These are phyloP conservation scores for Dichetophora obliterata DNA, from an alignment of 2,888 invertebrate species.

Conservation along the genomic window DNA sequence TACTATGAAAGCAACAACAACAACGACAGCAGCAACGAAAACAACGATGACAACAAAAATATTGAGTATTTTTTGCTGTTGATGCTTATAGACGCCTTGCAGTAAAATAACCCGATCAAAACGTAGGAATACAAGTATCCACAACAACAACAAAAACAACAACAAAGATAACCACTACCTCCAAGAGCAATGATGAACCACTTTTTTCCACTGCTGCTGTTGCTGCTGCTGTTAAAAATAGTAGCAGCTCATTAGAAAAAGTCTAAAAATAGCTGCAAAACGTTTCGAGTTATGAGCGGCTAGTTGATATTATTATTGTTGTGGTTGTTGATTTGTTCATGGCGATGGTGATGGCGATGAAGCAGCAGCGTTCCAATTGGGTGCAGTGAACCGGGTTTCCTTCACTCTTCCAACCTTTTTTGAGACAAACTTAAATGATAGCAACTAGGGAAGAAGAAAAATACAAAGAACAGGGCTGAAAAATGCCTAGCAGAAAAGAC, in stretches of 20 bases:
- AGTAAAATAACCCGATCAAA: background rate
- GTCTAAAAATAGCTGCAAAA: slow-evolving; percentile 57
- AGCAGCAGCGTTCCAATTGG: background rate
- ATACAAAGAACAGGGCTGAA: background rate
- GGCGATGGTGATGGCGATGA: background rate
- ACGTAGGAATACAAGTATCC: background rate
- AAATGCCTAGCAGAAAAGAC: background rate
- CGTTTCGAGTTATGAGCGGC: slow-evolving; percentile 32
- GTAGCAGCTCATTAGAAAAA: slow-evolving; percentile 59
- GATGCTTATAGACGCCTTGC: background rate
- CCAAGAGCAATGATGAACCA: slow-evolving; percentile 18
- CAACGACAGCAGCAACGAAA: background rate
- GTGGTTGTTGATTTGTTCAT: slow-evolving; percentile 24
- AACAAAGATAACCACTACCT: slow-evolving; percentile 15
- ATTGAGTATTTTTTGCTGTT: background rate
- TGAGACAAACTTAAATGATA: background rate
- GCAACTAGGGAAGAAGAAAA: background rate
- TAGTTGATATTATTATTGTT: slow-evolving; percentile 37
- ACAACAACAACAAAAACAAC: slow-evolving; percentile 1
- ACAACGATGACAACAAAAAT: background rate
- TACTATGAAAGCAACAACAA: background rate
- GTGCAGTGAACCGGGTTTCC: slow-evolving; percentile 30
- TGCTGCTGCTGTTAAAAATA: slow-evolving; percentile 55
- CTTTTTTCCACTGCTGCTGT: slow-evolving; percentile 2
- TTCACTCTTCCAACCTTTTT: background rate